phyloP scores from a whole-genome alignment of 2,113 vertebrate genomes.

The Mesocricetus auratus region DNA sequence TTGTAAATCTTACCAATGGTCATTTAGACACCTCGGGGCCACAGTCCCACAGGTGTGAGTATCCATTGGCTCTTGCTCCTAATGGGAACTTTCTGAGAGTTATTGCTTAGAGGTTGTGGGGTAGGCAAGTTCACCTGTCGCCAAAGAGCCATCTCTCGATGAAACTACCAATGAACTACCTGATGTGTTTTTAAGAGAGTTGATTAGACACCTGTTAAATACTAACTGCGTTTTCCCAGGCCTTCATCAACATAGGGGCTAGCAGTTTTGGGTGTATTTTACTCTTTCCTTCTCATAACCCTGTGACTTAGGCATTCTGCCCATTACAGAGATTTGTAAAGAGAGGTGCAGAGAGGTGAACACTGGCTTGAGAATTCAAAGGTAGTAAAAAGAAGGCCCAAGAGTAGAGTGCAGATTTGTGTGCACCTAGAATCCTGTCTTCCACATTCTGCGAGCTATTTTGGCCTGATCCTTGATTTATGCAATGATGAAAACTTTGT shows the following conservation, averaged over 20 bases:
- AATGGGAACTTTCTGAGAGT: background rate
- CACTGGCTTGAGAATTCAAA: background rate
- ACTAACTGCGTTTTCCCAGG: background rate
- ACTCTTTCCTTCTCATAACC: background rate
- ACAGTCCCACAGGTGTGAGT: background rate
- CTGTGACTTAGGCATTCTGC: background rate
- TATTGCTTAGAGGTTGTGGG: background rate
- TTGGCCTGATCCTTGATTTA: background rate
- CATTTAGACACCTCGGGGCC: background rate
- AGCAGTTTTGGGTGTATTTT: background rate
- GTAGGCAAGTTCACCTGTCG: background rate
- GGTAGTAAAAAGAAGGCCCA: background rate
- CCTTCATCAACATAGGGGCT: background rate
- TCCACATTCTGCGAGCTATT: accelerated
- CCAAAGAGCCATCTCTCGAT: background rate
- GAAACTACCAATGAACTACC: background rate
- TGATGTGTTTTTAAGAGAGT: background rate
- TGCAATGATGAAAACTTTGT: background rate
- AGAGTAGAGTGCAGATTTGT: background rate
- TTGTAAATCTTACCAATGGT: background rate
- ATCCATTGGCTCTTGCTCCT: background rate
- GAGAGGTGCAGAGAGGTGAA: background rate
- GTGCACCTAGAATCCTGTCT: background rate
- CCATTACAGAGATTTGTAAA: conserved; percentile 29
- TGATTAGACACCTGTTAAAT: background rate